Conservation (phyloP, 2,888 invertebrate genomes). For the Spatulosminthurus flaviceps region DNA sequence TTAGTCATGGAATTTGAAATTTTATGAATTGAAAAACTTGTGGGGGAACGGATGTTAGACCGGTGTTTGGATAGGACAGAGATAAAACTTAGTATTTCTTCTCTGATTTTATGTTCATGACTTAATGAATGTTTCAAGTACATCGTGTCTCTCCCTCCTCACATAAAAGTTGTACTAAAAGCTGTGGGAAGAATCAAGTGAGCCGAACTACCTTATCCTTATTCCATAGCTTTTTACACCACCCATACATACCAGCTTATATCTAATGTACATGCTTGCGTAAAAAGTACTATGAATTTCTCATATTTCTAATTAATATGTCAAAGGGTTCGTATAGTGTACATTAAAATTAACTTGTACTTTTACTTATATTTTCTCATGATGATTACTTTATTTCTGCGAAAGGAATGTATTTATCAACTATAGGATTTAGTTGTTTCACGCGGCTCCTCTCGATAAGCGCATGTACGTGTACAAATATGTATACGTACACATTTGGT, state of each 20-base stretch:
- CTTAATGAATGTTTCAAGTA: constrained; percentile 3
- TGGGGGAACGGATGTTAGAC: not conserved
- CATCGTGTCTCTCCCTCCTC: not conserved
- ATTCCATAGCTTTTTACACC: not conserved
- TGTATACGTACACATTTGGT: not conserved
- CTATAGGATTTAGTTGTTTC: not conserved
- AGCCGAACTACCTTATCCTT: constrained; percentile 7
- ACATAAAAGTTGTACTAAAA: not conserved
- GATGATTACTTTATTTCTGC: not conserved
- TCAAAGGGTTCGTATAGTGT: not conserved
- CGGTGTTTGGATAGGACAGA: not conserved
- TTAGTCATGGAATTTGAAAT: no score
- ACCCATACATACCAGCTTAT: no score
- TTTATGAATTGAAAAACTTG: not conserved
- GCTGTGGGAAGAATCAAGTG: constrained; percentile 4
- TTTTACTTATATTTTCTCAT: not conserved
- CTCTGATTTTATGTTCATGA: not conserved
- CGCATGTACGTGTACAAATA: no score
- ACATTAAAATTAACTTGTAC: constrained; percentile 18
- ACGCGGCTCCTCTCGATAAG: no score
- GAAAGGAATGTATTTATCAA: not conserved
- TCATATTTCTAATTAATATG: constrained; percentile 18
- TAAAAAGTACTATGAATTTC: constrained; percentile 8
- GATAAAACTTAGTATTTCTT: constrained; percentile 11
- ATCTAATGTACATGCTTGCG: no score